Evolutionary conservation across 2,113 vertebrate species (phyloP), one percentile per base, ranked within the genome.

Genomic region (Xerus inauris): DNA sequence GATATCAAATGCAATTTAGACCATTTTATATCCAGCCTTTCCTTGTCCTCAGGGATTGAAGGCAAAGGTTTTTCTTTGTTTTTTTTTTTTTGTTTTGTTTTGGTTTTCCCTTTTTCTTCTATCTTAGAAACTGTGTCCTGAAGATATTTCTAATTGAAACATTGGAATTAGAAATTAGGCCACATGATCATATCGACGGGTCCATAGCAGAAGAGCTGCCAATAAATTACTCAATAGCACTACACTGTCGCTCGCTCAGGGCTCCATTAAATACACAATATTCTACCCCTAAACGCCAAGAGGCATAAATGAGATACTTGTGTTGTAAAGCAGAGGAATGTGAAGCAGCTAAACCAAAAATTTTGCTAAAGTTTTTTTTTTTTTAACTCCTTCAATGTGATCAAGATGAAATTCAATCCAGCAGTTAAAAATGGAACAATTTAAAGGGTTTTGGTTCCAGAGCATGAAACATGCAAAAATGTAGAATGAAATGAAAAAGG

Each of bases 341-440:
- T 62, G 62, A 96, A 95, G 59, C 82, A 93, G 89, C 84, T 79
- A 94, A 91, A 95, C 89, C 79, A 96, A 96, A 97, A 94, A 59
- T 89, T 91, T 87, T 94, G 59, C 93, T 81, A 12, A 87, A 51
- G 26, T 40, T 71, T 26, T 30, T 67, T 77, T 57, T 40, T 19
- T 26, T 11, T 8, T 1, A 16, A 28, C 19, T 69, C 28, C 73
- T 8, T 93, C 72, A 38, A 67, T 75, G 84, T 95, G 95, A 96
- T 97, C 91, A 95, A 94, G 93, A 91, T 79, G 93, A 95, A 97
- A 97, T 92, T 89, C 30, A 95, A 95, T 85, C 95, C 94, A 96
- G 86, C 80, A 94, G 91, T 92, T 97, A 87, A 96, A 97, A 97
- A 96, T 87, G 75, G 93, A 97, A 96, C 71, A 88, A 47, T 87